Percentiles rank a stretch among this genome's conserved stretches.
phyloP scores from a whole-genome alignment of 2,888 invertebrate genomes.

The Cheilosia variabilis region DNA sequence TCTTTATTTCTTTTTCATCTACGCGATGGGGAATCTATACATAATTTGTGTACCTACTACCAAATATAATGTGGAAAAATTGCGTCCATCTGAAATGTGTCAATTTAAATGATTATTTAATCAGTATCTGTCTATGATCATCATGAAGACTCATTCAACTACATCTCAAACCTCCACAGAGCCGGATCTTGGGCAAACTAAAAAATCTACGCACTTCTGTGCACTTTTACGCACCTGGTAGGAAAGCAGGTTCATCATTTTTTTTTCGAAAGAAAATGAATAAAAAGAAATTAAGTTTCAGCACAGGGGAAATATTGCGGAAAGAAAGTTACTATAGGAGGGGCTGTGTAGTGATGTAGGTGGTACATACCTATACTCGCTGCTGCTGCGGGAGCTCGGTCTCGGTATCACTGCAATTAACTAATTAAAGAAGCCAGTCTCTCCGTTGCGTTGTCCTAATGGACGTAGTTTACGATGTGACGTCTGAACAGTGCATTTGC shows the following conservation, averaged over 20 bases:
- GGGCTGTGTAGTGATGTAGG: no score
- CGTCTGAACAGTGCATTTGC: no score
- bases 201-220: neutral
- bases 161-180: neutral
- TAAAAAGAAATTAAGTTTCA: no score
- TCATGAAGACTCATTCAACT: neutral
- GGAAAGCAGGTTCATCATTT: conserved; percentile 23
- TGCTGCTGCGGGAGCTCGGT: no score
- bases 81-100: neutral
- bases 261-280: no score
- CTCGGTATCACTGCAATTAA: no score
- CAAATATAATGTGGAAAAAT: neutral
- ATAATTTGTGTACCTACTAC: neutral
- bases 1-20: neutral
- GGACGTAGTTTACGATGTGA: no score
- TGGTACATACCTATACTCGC: no score
- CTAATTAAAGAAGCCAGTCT: no score
- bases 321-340: no score
- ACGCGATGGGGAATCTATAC: neutral
- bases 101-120: neutral
- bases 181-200: conserved; percentile 20
- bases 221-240: conserved; percentile 39
- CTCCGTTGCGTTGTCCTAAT: no score
- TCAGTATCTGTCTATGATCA: neutral
- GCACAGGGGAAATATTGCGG: no score